These are phyloP conservation scores for Excalfactoria chinensis DNA, from an alignment of 2,113 vertebrate species.

Conservation along the genomic window DNA sequence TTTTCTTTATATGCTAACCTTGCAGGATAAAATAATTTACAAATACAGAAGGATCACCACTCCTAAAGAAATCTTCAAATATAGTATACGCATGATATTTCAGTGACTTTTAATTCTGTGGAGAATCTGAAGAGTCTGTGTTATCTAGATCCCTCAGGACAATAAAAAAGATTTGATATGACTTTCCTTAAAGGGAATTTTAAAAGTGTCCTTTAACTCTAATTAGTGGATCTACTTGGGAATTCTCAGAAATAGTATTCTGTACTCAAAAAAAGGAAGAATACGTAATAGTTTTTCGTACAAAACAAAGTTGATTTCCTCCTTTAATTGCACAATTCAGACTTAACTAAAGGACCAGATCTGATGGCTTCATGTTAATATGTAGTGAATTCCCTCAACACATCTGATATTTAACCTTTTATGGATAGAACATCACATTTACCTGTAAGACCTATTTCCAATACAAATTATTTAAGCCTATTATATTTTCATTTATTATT, in stretches of 20 bases:
- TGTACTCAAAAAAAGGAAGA: background rate
- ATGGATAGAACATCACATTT: background rate
- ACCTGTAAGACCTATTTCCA: background rate
- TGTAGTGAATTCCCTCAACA: background rate
- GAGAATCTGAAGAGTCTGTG: constrained; percentile 43
- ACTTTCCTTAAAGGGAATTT: constrained; percentile 64
- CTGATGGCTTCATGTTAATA: background rate
- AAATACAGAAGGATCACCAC: background rate
- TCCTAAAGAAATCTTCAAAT: constrained; percentile 54
- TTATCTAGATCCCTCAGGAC: constrained; percentile 62
- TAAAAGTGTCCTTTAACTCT: constrained; percentile 58
- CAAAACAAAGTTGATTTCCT: constrained; percentile 7
- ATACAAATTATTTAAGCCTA: background rate
- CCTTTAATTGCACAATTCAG: background rate
- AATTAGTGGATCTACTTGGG: constrained; percentile 44
- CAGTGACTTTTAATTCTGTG: constrained; percentile 29
- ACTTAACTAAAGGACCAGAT: background rate
- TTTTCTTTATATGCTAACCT: constrained; percentile 33
- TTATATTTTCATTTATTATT: background rate
- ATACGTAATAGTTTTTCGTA: background rate
- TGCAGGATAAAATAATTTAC: constrained; percentile 8
- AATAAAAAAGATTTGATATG: constrained; percentile 16
- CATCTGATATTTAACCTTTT: background rate
- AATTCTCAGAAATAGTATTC: constrained; percentile 35
- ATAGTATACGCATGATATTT: constrained; percentile 16